phyloP scores from a whole-genome alignment of 92 coral and sea anemone genomes.

The Epizoanthus illoricatus region DNA sequence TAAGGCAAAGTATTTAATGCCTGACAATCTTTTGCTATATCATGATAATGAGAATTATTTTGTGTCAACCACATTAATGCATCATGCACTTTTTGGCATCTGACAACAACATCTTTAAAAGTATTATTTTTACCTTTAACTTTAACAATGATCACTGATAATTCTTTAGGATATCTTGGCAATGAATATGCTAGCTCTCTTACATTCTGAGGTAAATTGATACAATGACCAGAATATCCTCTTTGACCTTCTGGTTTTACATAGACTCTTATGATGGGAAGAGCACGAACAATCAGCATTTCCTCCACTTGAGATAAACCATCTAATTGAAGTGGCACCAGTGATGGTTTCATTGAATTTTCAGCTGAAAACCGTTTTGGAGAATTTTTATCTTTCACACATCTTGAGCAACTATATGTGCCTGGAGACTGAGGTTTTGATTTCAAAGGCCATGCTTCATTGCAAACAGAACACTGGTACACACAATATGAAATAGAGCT shows the following conservation, averaged over 20 bases:
- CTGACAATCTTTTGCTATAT: conserved; percentile 37
- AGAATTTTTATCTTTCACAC: conserved; percentile 41
- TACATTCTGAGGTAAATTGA: conserved; percentile 62
- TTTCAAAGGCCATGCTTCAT: conserved; percentile 43
- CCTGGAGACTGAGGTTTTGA: conserved; percentile 25
- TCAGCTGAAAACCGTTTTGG: conserved; percentile 39
- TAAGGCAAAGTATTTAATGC: conserved; percentile 53
- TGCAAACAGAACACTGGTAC: conserved; percentile 34
- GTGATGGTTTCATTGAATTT: conserved; percentile 33
- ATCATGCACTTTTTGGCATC: conserved; percentile 56
- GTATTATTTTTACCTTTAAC: conserved; percentile 45
- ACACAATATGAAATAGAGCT: conserved; percentile 16
- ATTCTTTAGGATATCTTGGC: conserved; percentile 54
- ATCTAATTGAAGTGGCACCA: conserved; percentile 14
- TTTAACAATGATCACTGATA: conserved; percentile 48
- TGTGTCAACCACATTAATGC: conserved; percentile 51
- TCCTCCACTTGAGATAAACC: conserved; percentile 12
- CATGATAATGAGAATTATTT: conserved; percentile 57
- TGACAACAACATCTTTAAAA: conserved; percentile 53
- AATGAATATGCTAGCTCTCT: conserved; percentile 55
- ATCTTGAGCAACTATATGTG: conserved; percentile 32
- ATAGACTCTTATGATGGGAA: conserved; percentile 47
- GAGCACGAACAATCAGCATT: neutral
- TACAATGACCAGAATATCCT: conserved; percentile 68
- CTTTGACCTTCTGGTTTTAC: conserved; percentile 65